Evolutionary conservation across 92 coral and sea anemone species (phyloP).

Genomic region (Bergia puertoricense): DNA sequence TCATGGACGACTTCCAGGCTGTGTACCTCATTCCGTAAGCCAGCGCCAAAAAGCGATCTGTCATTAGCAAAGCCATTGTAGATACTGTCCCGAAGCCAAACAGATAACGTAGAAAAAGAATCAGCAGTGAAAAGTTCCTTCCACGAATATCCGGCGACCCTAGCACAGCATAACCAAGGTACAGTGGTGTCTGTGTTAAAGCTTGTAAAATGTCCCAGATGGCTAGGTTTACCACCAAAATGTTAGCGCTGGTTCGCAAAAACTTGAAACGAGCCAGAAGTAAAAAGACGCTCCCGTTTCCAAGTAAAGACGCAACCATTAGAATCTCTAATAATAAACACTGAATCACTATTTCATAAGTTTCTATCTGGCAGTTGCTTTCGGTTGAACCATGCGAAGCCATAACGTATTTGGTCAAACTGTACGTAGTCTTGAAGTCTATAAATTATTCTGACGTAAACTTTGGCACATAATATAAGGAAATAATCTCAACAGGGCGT

Average conservation of each 20-base stretch:
- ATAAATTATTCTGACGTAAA: background rate
- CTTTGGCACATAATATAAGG: background rate
- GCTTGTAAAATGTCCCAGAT: conserved; percentile 46
- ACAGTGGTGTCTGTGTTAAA: conserved; percentile 38
- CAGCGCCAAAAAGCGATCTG: conserved; percentile 51
- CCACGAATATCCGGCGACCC: conserved; percentile 42
- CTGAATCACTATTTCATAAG: conserved; percentile 35
- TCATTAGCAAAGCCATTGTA: conserved; percentile 41
- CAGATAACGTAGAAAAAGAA: conserved; percentile 21
- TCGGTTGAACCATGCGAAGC: background rate
- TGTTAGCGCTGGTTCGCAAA: conserved; percentile 53
- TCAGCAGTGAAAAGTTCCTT: conserved; percentile 24
- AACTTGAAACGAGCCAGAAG: conserved; percentile 47
- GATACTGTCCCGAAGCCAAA: conserved; percentile 44
- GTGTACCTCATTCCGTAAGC: conserved; percentile 50
- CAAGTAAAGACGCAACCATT: conserved; percentile 27
- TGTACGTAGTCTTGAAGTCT: background rate
- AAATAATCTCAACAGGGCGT: background rate
- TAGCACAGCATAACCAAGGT: conserved; percentile 34
- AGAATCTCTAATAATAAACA: conserved; percentile 17
- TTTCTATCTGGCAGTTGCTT: conserved; percentile 2
- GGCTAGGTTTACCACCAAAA: conserved; percentile 54
- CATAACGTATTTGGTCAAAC: background rate
- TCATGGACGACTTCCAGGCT: conserved; percentile 43
- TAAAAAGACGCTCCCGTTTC: conserved; percentile 44